These are phyloP conservation scores for Pecten maximus DNA, from an alignment of 2,888 invertebrate genomes.

Conservation along the genomic window DNA sequence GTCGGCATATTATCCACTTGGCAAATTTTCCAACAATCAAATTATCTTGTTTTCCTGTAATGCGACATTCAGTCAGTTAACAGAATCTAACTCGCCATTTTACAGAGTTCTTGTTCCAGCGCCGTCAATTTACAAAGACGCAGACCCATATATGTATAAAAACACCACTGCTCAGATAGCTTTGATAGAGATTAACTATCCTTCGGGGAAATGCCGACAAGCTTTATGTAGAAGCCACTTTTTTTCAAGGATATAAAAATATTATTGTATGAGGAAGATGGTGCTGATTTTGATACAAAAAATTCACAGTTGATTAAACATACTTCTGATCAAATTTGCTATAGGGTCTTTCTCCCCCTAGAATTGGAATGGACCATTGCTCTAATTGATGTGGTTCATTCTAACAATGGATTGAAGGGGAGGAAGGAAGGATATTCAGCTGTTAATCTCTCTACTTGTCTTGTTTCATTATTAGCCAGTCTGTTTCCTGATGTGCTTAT, in stretches of 20 bases:
- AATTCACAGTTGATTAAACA: not conserved
- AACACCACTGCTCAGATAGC: not conserved
- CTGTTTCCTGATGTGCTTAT: not conserved
- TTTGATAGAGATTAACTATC: not conserved
- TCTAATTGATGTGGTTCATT: not conserved
- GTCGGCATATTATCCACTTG: not conserved
- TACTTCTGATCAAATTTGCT: not conserved
- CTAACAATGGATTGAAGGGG: not conserved
- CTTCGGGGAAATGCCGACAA: not conserved
- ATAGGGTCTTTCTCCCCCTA: not conserved
- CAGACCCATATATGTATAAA: not conserved
- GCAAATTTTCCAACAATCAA: constrained; percentile 26
- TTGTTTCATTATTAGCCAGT: not conserved
- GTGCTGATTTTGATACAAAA: constrained; percentile 4
- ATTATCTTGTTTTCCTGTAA: constrained; percentile 10
- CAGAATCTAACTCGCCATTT: constrained; percentile 2
- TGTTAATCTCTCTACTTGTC: not conserved
- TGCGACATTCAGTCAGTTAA: not conserved
- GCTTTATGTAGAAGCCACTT: not conserved
- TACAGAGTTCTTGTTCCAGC: constrained; percentile 1
- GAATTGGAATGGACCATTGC: not conserved
- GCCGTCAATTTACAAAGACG: constrained; percentile 8
- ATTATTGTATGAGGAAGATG: not conserved
- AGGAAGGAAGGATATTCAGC: not conserved
- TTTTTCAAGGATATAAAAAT: not conserved